Conservation (phyloP, 2,113 vertebrate species). For the Pterophyllum scalare region DNA sequence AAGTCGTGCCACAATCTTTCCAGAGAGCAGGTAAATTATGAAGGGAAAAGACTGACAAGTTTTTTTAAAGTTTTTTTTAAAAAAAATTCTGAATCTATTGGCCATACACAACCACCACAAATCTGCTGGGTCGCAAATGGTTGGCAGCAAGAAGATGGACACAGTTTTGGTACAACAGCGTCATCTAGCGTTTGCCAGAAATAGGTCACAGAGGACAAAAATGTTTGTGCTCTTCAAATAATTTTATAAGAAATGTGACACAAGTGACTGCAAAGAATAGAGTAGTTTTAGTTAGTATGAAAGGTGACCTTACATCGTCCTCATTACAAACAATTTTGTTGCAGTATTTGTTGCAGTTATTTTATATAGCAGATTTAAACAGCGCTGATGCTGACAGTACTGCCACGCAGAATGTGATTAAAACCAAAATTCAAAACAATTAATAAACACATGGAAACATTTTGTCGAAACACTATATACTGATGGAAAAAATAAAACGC, state of each 20-base stretch:
- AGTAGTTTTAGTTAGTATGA: not conserved
- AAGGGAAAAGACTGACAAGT: not conserved
- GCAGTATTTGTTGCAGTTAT: not conserved
- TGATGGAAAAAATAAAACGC: not conserved
- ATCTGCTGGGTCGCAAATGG: not conserved
- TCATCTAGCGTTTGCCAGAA: conserved; percentile 71
- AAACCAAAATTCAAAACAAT: no score
- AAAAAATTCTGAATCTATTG: not conserved
- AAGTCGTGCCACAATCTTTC: not conserved
- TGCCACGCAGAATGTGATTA: not conserved
- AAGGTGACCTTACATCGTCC: no score
- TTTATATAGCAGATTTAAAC: not conserved
- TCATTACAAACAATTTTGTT: no score
- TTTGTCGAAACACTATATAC: not conserved
- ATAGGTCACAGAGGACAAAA: not conserved
- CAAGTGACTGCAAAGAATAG: not conserved
- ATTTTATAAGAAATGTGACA: not conserved
- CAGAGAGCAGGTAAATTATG: not conserved
- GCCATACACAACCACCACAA: not conserved
- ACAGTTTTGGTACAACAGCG: conserved; percentile 71
- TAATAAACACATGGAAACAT: not conserved
- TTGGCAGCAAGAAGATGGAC: not conserved
- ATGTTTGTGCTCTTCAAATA: not conserved
- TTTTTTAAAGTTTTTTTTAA: no score
- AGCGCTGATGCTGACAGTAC: no score